Conservation (phyloP, 2,888 invertebrate genomes). For the Metacarcinus magister region DNA sequence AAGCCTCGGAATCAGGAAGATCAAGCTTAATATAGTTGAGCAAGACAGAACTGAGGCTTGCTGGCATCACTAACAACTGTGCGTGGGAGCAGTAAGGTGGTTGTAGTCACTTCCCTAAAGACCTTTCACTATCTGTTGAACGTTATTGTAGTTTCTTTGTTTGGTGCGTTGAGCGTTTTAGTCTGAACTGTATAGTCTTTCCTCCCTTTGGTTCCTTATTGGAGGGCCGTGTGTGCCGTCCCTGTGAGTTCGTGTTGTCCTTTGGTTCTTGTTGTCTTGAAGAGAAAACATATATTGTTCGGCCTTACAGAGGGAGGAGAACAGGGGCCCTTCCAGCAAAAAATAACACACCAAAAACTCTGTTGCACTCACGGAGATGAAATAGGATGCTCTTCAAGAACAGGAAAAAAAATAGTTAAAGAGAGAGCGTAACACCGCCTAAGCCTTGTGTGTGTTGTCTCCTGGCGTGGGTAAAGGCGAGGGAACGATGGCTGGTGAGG, state of each 20-base stretch:
- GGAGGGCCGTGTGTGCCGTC: neutral
- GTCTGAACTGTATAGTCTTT: neutral
- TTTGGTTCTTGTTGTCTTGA: neutral
- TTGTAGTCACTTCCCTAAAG: neutral
- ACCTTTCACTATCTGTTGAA: too few relatives aligned
- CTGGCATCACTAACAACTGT: neutral
- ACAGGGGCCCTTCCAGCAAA: neutral
- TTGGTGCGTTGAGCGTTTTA: neutral
- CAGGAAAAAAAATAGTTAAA: neutral
- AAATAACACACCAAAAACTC: neutral
- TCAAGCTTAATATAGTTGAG: neutral
- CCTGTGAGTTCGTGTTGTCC: constrained; percentile 4
- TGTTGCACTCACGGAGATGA: neutral
- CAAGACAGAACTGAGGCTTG: neutral
- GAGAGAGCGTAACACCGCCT: neutral
- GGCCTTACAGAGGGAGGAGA: neutral
- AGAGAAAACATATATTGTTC: neutral
- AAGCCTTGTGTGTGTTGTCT: neutral
- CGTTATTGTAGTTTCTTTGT: neutral
- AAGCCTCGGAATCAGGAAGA: neutral
- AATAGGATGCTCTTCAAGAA: neutral
- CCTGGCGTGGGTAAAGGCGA: neutral
- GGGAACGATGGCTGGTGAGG: neutral
- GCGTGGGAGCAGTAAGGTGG: neutral
- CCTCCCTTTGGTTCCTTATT: neutral